These are phyloP conservation scores for Penaeus japonicus DNA, from an alignment of 1,140 invertebrate genomes.

Conservation along the genomic window DNA sequence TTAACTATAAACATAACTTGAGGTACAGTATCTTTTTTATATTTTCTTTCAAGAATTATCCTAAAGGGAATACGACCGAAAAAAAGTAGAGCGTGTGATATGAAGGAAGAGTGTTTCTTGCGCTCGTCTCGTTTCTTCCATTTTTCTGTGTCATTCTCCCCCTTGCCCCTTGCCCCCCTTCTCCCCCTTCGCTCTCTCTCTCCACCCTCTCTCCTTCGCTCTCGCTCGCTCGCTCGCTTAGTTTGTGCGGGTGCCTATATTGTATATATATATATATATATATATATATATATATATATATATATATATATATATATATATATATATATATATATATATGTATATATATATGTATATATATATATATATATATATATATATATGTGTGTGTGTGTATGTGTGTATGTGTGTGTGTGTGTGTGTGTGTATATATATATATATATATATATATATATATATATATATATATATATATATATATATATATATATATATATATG, in stretches of 20 bases:
- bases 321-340: not conserved
- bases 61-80: not conserved
- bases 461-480: too few relatives aligned
- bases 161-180: not conserved
- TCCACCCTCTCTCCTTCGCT: not conserved
- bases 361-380: not conserved
- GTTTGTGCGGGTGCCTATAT: not conserved
- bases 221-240: not conserved
- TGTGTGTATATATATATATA: too few relatives aligned
- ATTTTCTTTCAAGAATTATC: not conserved
- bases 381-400: not conserved
- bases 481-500: too few relatives aligned
- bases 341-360: not conserved
- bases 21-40: not conserved
- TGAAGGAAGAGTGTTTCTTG: not conserved
- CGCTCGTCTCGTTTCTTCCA: not conserved
- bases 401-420: too few relatives aligned
- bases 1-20: too few relatives aligned
- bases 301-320: slow-evolving; percentile 6
- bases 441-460: too few relatives aligned
- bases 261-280: not conserved
- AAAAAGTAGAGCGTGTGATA: not conserved
- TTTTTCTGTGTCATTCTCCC: not conserved
- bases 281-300: slow-evolving; percentile 6
- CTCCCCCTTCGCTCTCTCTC: not conserved